A percentile compares a stretch with the other conserved stretches of the same genome.
phyloP scores from a whole-genome alignment of 64 coral and sea anemone species.

The Montipora sp. region DNA sequence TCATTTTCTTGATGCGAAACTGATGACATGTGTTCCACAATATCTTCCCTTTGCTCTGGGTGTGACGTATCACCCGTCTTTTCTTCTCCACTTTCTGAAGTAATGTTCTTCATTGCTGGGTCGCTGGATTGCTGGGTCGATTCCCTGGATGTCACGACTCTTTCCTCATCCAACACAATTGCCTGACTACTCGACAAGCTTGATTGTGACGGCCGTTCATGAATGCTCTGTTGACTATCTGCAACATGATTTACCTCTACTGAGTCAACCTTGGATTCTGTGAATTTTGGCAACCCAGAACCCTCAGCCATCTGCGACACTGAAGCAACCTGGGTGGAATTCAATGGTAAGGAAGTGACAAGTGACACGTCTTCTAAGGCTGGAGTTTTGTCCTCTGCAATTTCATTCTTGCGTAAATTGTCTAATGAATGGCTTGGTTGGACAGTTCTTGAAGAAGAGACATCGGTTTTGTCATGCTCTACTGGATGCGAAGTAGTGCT shows the following conservation, averaged over 20 bases:
- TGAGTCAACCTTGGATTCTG: not conserved
- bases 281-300: conserved; percentile 2
- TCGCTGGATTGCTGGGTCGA: not conserved
- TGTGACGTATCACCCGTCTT: not conserved
- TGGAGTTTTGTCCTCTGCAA: not conserved
- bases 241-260: not conserved
- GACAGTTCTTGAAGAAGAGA: not conserved
- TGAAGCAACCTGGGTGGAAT: not conserved
- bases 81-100: not conserved
- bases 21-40: not conserved
- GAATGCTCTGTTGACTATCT: not conserved
- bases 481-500: not conserved
- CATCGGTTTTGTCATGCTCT: not conserved
- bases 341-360: conserved; percentile 16
- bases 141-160: too few species aligned
- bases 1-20: conserved; percentile 53
- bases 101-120: not conserved
- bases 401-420: not conserved
- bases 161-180: not conserved
- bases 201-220: not conserved
- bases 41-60: not conserved
- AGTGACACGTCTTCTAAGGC: conserved; percentile 5
- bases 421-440: conserved; percentile 13
- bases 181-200: not conserved
- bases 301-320: not conserved